A percentile compares a stretch with the other conserved stretches of the same genome.
Conservation (phyloP, 2,797 vertebrate species). For the Ctenopoma kingsleyae region DNA sequence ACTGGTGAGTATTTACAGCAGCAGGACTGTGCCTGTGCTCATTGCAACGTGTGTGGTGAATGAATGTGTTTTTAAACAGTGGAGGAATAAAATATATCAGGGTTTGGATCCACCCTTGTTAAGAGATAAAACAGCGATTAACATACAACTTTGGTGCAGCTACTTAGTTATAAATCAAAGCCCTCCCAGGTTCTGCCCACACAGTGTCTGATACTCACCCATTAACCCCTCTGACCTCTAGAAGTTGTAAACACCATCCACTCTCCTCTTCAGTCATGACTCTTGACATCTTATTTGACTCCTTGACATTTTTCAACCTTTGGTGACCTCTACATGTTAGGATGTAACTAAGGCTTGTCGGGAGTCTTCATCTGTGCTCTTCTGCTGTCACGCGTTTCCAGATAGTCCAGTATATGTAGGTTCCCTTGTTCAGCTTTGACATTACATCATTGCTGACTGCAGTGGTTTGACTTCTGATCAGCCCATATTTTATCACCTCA, state of each 20-base stretch:
- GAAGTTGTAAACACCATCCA: slow-evolving; percentile 28
- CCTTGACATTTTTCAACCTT: slow-evolving; percentile 6
- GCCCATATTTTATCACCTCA: no score
- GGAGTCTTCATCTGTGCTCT: slow-evolving; percentile 1
- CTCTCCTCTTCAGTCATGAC: slow-evolving; percentile 21
- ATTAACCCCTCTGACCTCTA: slow-evolving; percentile 49
- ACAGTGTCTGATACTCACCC: slow-evolving; percentile 17
- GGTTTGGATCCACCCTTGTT: neutral
- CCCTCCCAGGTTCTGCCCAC: slow-evolving; percentile 37
- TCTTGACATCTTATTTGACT: slow-evolving; percentile 32
- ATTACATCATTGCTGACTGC: neutral
- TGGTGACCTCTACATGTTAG: slow-evolving; percentile 11
- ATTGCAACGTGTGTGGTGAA: neutral
- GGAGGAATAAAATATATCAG: neutral
- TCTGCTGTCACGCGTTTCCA: neutral
- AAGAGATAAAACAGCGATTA: slow-evolving; percentile 16
- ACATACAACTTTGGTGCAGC: neutral
- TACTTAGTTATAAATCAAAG: slow-evolving; percentile 31
- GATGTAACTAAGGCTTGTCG: slow-evolving; percentile 3
- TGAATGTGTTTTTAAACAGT: neutral
- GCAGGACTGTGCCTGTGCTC: no score
- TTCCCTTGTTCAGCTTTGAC: neutral
- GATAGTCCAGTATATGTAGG: neutral
- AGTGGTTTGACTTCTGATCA: slow-evolving; percentile 8
- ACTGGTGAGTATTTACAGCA: no score